Base-by-base conservation (phyloP, 2,797 vertebrate genomes). In the Distichodus sexfasciatus region DNA sequence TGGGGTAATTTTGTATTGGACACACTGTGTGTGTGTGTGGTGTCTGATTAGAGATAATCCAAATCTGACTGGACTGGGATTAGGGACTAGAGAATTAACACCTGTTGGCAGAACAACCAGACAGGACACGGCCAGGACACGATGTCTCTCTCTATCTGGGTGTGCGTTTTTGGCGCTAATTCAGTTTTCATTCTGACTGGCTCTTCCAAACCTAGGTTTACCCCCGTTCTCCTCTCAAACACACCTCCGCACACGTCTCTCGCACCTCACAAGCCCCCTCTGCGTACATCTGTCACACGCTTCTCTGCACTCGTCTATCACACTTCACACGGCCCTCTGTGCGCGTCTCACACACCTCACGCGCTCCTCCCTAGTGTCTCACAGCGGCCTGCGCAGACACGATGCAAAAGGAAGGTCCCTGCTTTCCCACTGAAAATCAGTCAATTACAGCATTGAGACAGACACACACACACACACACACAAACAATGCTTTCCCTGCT, bases 291-390 rank as follows among this genome's bases (percentile, higher is more conserved):
- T n/a, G n/a, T n/a, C n/a, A n/a, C n/a, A n/a, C n/a, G n/a, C n/a
- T n/a, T n/a, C n/a, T n/a, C n/a, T n/a, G n/a, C n/a, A n/a, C n/a
- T n/a, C n/a, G n/a, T n/a, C n/a, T n/a, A n/a, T n/a, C n/a, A n/a
- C n/a, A n/a, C n/a, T n/a, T n/a, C n/a, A n/a, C n/a, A 6, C 9
- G 14, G 46, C 21, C 19, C 46, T 24, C 46, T 48, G 19, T 2
- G n/a, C 40, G 8, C 53, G 21, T 47, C 65, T 38, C 29, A 1
- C 66, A 38, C 54, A 59, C 54, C 54, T 47, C 19, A 67, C 51
- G 7, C n/a, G 9, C 64, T 11, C 19, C 6, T 38, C 12, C 12
- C 0, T 4, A 65, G 19, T 5, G 6, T 15, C 65, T 21, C 41
- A 6, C 31, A 38, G 44, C 1, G 38, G 38, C 38, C 38, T n/a